These are phyloP conservation scores for Pogonus chalceus DNA, from an alignment of 1,140 invertebrate genomes.

Conservation along the genomic window DNA sequence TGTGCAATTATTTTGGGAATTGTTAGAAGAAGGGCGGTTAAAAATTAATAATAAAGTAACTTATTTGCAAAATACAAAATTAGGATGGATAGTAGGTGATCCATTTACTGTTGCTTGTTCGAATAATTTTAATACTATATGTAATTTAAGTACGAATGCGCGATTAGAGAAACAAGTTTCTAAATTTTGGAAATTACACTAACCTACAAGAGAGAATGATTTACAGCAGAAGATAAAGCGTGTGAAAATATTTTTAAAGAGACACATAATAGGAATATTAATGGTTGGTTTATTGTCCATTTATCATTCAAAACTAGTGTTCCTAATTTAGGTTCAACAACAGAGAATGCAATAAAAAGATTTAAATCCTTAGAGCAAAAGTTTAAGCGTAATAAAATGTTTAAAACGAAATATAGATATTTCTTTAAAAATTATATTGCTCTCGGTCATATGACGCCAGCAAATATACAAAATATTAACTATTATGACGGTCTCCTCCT, in stretches of 20 bases:
- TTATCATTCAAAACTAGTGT: conserved; percentile 16
- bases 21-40: conserved; percentile 17
- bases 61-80: conserved; percentile 11
- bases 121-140: no score
- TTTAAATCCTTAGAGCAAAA: conserved; percentile 27
- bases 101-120: no score
- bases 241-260: conserved; percentile 14
- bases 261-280: not conserved
- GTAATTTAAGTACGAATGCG: no score
- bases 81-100: conserved; percentile 16
- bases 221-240: conserved; percentile 15
- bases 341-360: conserved; percentile 20
- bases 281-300: conserved; percentile 18
- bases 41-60: conserved; percentile 7
- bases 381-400: conserved; percentile 20
- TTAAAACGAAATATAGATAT: conserved; percentile 17
- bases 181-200: conserved; percentile 5
- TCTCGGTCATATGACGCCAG: conserved; percentile 29
- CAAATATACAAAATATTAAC: conserved; percentile 19
- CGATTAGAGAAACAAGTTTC: no score
- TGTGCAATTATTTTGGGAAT: conserved; percentile 14
- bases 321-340: conserved; percentile 26
- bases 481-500: conserved; percentile 23
- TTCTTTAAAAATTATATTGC: conserved; percentile 29
- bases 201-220: conserved; percentile 23